Evolutionary conservation across 23 tunicate genomes (phyloP).

Genomic region (Oikopleura dioica): DNA sequence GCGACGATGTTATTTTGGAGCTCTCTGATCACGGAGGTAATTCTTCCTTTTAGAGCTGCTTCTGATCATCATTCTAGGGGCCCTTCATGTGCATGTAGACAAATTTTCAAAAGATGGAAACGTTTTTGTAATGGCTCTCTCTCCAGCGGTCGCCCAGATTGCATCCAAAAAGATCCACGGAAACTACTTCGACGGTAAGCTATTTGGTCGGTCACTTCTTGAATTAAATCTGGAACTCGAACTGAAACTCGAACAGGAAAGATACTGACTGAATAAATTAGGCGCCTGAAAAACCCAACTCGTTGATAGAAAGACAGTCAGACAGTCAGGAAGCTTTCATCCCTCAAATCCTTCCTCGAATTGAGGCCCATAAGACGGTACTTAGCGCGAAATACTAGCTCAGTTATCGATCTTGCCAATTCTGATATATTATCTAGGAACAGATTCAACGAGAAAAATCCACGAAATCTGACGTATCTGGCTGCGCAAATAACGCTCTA

Average conservation of each 20-base stretch:
- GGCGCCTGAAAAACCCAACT: no score
- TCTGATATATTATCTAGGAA: background rate
- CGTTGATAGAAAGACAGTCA: no score
- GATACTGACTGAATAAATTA: no score
- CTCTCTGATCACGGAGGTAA: slow-evolving; percentile 42
- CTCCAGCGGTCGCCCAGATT: background rate
- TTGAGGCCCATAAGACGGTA: no score
- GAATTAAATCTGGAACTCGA: no score
- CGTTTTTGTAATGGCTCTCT: slow-evolving; percentile 16
- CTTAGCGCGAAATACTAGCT: no score
- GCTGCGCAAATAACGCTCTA: slow-evolving; percentile 37
- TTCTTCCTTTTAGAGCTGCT: no score
- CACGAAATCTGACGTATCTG: slow-evolving; percentile 26
- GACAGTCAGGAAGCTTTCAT: no score
- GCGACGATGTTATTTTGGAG: slow-evolving; percentile 73
- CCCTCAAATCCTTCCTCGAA: no score
- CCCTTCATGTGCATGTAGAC: slow-evolving; percentile 59
- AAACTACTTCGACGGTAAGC: background rate
- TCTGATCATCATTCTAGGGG: no score
- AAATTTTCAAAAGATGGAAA: slow-evolving; percentile 73
- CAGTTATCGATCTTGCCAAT: no score
- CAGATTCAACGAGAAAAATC: background rate
- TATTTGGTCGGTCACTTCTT: background rate
- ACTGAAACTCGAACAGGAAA: no score
- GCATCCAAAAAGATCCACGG: background rate